Base-by-base conservation (phyloP, 2,113 vertebrate species). In the Channa maculata region DNA sequence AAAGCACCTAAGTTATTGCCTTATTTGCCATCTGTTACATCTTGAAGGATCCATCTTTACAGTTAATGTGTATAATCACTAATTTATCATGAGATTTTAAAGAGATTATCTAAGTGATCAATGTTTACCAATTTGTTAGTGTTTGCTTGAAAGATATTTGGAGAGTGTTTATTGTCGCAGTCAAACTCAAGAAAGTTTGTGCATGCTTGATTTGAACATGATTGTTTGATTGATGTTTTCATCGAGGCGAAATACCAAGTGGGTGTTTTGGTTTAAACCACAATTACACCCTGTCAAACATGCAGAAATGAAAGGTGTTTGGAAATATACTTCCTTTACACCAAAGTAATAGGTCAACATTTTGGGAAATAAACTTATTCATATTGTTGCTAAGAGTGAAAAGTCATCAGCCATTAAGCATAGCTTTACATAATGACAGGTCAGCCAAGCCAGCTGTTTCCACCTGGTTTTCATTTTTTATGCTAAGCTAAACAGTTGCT, bases 1-100 rank as follows among this genome's bases (percentile, higher is more conserved):
- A 80, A 75, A 65, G 38, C 33, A 46, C 34, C 55, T 86, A 85
- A 90, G 59, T 88, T 88, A 86, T 80, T 33, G 57, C 33, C n/a
- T 62, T 15, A 15, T 55, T 48, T 34, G 49, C 46, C 75, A 8
- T 46, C 77, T 64, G 4, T 72, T 6, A 37, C 46, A 41, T 72
- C 8, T 34, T 84, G 63, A 76, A 83, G 60, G 61, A 71, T 73
- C 49, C 60, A 67, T 77, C 44, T 52, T 39, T 68, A 65, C 34
- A 38, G 5, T 65, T 33, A 37, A 62, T 63, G 34, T 75, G 57
- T 51, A 36, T 62, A 64, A 50, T 77, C 46, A 55, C 13, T 66
- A 45, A 75, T 86, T 77, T 80, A 71, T 84, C 24, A n/a, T 5
- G 14, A 39, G 13, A 15, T 50, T 71, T 63, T 63, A 11, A 5